phyloP scores from a whole-genome alignment of 2,888 invertebrate genomes.

The Acanthosepion pharaonis region DNA sequence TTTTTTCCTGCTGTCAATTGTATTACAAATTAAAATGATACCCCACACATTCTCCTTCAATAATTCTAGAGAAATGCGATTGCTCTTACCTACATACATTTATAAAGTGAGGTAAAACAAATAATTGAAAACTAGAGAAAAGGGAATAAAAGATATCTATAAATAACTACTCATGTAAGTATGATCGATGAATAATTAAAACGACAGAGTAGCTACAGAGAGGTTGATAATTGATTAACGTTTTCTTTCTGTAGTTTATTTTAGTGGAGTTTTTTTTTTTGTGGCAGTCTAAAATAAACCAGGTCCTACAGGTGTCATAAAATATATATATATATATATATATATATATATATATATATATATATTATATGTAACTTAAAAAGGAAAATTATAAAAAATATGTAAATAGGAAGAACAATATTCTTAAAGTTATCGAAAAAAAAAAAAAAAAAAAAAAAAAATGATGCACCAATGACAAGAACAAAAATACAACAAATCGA shows the following conservation, averaged over 20 bases:
- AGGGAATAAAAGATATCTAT: background rate
- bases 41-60: too few relatives aligned
- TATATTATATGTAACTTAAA: background rate
- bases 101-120: too few relatives aligned
- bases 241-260: background rate
- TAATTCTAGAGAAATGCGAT: too few relatives aligned
- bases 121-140: too few relatives aligned
- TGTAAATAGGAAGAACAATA: background rate
- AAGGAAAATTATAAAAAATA: background rate
- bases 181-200: constrained; percentile 25
- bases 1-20: too few relatives aligned
- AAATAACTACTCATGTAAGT: constrained; percentile 1
- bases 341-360: background rate
- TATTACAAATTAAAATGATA: too few relatives aligned
- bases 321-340: background rate
- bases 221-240: background rate
- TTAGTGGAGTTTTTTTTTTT: background rate
- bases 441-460: background rate
- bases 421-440: too few relatives aligned
- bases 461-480: background rate
- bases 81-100: too few relatives aligned
- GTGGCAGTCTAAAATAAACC: background rate
- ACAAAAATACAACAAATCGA: background rate
- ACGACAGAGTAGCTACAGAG: background rate
- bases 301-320: background rate